Conservation (phyloP, 2,797 vertebrate species). For the Sebastes jordani region DNA sequence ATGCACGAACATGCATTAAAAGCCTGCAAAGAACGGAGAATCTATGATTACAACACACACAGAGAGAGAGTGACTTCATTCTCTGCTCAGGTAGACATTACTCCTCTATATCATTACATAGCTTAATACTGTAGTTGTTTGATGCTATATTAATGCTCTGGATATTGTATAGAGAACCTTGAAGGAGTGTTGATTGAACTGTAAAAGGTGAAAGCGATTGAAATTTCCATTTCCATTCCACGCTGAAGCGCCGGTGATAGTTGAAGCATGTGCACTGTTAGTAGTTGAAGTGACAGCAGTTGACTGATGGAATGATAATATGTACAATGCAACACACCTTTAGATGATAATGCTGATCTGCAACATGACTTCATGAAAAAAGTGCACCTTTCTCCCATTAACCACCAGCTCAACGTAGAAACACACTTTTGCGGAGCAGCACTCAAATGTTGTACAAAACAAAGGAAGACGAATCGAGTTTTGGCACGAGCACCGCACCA, state of each 20-base stretch:
- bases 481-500: conserved; percentile 5
- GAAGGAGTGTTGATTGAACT: too few relatives aligned
- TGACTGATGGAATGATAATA: background rate
- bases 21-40: too few relatives aligned
- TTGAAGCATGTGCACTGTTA: background rate
- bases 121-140: too few relatives aligned
- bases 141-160: too few relatives aligned
- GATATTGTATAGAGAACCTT: too few relatives aligned
- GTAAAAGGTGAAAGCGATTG: background rate
- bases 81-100: too few relatives aligned
- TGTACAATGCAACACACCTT: background rate
- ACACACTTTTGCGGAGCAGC: background rate
- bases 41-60: too few relatives aligned
- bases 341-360: background rate
- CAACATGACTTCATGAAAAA: background rate
- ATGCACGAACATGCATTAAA: too few relatives aligned
- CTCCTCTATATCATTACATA: too few relatives aligned
- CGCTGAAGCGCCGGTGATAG: background rate
- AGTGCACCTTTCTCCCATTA: conserved; percentile 4
- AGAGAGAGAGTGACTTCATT: too few relatives aligned
- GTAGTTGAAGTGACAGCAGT: background rate
- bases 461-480: background rate
- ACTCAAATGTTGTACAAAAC: background rate
- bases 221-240: background rate
- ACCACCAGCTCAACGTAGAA: background rate